phyloP scores from a whole-genome alignment of 2,888 invertebrate genomes.

The Halictus quadricinctus region DNA sequence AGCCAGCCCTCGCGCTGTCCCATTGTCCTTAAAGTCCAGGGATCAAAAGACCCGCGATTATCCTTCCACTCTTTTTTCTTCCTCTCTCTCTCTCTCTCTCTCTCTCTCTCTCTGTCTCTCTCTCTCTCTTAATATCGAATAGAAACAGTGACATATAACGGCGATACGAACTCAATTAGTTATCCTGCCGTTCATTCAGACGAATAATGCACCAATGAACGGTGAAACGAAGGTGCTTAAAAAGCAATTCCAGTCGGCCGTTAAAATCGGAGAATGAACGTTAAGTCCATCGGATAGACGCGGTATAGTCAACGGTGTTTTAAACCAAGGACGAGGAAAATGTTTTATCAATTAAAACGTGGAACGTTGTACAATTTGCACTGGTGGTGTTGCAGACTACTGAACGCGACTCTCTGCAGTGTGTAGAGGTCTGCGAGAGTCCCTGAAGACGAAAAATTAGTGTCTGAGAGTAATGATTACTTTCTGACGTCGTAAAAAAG shows the following conservation, averaged over 20 bases:
- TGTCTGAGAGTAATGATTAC: no score
- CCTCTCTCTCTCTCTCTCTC: no score
- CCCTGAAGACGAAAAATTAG: background rate
- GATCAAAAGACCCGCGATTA: slow-evolving; percentile 11
- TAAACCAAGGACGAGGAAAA: background rate
- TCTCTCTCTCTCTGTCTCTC: background rate
- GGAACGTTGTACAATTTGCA: background rate
- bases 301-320: background rate
- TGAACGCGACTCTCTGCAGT: no score
- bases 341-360: background rate
- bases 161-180: background rate
- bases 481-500: no score
- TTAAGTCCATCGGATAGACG: background rate
- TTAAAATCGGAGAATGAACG: background rate
- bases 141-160: background rate
- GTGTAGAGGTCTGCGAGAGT: no score
- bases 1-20: background rate
- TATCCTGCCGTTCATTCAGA: background rate
- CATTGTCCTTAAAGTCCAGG: background rate
- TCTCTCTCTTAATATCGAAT: background rate
- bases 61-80: background rate
- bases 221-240: background rate
- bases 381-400: background rate
- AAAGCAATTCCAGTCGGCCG: background rate
- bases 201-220: background rate